A percentile compares a stretch with the other conserved stretches of the same genome.
These are phyloP conservation scores for Pseudonaja textilis DNA, from an alignment of 2,113 vertebrate genomes.

Conservation along the genomic window DNA sequence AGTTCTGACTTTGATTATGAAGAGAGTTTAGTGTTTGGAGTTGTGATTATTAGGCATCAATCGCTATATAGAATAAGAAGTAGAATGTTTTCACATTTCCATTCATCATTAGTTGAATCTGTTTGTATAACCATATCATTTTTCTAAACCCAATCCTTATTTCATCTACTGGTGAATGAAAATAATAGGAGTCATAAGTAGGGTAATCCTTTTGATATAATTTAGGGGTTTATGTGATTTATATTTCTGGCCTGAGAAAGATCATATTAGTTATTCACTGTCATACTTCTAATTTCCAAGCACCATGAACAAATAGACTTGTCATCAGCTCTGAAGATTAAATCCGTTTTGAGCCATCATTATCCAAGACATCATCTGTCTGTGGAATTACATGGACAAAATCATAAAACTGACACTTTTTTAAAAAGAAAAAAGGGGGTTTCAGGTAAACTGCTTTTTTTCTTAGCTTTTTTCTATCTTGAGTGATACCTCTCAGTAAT, in stretches of 20 bases:
- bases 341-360: neutral
- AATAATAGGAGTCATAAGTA: neutral
- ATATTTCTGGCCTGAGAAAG: neutral
- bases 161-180: neutral
- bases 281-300: slow-evolving; percentile 8
- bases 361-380: neutral
- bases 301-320: neutral
- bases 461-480: neutral
- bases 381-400: neutral
- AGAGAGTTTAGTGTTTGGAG: neutral
- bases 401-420: neutral
- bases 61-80: neutral
- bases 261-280: neutral
- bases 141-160: neutral
- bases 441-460: neutral
- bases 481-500: neutral
- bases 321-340: neutral
- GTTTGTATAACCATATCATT: neutral
- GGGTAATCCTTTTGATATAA: neutral
- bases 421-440: neutral
- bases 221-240: neutral
- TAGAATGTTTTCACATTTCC: neutral
- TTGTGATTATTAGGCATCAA: neutral
- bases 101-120: neutral
- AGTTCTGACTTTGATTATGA: neutral